Conservation (phyloP, 2,113 vertebrate species). For the Cyanoramphus novaezelandiae region DNA sequence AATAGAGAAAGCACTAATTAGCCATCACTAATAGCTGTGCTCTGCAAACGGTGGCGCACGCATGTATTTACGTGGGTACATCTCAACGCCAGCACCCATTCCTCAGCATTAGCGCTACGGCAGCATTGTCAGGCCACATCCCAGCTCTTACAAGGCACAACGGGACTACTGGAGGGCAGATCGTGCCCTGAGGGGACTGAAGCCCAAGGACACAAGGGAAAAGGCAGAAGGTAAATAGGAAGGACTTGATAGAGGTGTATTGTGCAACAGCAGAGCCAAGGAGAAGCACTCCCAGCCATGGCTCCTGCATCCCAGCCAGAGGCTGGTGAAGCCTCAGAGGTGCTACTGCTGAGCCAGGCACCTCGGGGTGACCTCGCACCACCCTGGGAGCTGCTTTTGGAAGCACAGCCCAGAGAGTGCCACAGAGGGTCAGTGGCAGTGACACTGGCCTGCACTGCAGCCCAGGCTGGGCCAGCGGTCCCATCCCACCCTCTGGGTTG, state of each 20-base stretch:
- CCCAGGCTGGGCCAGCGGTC: not conserved
- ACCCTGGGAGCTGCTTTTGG: not conserved
- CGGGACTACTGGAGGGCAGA: not conserved
- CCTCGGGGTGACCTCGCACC: not conserved
- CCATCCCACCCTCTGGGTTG: not conserved
- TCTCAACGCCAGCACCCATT: rapidly evolving
- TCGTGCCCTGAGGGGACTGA: not conserved
- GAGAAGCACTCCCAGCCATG: not conserved
- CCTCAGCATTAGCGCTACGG: not conserved
- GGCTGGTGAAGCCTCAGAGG: not conserved
- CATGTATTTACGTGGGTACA: rapidly evolving
- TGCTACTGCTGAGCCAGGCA: not conserved
- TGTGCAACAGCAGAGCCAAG: not conserved
- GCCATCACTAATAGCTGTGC: not conserved
- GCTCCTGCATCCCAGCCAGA: not conserved
- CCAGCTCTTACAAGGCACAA: rapidly evolving
- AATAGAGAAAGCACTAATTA: not conserved
- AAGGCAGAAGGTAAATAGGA: not conserved
- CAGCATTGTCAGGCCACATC: not conserved
- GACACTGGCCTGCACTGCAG: not conserved
- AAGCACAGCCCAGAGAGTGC: too few species aligned
- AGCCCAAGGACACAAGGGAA: not conserved
- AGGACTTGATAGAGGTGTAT: not conserved
- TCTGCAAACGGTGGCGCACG: not conserved
- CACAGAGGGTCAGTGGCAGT: not conserved